These are phyloP conservation scores for Lophochroa leadbeateri DNA, from an alignment of 2,113 vertebrate genomes.

Conservation along the genomic window DNA sequence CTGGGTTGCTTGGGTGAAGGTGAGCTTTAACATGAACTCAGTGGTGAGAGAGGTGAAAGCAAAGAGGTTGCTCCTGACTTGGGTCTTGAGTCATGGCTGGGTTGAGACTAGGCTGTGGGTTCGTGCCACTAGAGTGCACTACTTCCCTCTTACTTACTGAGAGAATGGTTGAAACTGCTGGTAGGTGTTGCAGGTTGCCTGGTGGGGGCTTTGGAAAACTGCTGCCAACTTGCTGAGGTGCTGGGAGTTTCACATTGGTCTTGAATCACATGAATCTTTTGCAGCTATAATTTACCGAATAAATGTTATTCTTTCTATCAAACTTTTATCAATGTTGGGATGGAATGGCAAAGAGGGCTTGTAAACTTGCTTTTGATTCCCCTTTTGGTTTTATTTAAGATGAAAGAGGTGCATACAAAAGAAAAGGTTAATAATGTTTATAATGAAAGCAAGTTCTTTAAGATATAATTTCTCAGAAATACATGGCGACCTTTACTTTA, in stretches of 20 bases:
- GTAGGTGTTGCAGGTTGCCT: neutral
- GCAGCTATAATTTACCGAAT: neutral
- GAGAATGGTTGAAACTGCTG: neutral
- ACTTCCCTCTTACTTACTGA: neutral
- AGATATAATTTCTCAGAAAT: neutral
- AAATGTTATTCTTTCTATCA: neutral
- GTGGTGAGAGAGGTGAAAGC: neutral
- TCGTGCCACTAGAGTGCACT: conserved; percentile 30
- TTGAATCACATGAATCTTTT: neutral
- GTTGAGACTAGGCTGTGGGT: neutral
- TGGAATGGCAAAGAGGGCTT: neutral
- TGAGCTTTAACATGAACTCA: neutral
- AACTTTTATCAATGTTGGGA: neutral
- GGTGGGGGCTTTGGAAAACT: neutral
- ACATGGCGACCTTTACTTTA: neutral
- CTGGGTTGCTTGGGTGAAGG: neutral
- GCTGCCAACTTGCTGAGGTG: neutral
- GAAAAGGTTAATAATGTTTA: neutral
- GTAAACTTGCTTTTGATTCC: neutral
- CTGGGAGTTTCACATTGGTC: neutral
- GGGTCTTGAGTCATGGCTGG: neutral
- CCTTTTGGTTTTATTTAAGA: neutral
- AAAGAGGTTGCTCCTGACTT: neutral
- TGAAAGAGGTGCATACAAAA: neutral
- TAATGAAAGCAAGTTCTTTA: neutral